These are phyloP conservation scores for Geotrypetes seraphini DNA, from an alignment of 2,797 vertebrate species.

Conservation along the genomic window DNA sequence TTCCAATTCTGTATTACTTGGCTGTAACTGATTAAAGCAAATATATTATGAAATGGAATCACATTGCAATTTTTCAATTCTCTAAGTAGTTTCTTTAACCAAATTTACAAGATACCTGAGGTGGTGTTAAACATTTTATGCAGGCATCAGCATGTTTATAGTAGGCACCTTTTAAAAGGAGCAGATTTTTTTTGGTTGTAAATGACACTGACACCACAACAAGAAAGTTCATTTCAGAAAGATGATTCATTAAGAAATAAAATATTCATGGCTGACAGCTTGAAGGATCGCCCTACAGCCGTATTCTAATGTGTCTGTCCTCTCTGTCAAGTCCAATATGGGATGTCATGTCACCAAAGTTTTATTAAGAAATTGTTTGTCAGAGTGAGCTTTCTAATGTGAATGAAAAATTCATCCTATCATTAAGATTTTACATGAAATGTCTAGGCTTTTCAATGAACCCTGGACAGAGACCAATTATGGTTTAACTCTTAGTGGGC, in stretches of 20 bases:
- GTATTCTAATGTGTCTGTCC: slow-evolving; percentile 97
- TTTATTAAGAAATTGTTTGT: slow-evolving; percentile 86
- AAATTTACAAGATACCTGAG: slow-evolving; percentile 19
- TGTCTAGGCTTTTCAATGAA: slow-evolving; percentile 80
- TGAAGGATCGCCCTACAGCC: slow-evolving; percentile 93
- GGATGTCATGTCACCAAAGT: slow-evolving; percentile 80
- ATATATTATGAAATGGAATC: no score
- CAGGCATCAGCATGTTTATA: slow-evolving; percentile 51
- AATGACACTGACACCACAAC: slow-evolving; percentile 70
- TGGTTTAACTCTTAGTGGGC: no score
- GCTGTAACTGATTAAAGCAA: no score
- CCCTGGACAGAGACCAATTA: slow-evolving; percentile 79
- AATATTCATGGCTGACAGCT: slow-evolving; percentile 94
- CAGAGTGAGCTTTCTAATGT: slow-evolving; percentile 70
- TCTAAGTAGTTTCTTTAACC: no score
- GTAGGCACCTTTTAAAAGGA: slow-evolving; percentile 61
- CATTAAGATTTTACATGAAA: slow-evolving; percentile 80
- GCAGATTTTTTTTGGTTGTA: slow-evolving; percentile 54
- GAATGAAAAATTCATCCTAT: slow-evolving; percentile 87
- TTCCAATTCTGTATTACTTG: no score
- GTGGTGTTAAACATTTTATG: slow-evolving; percentile 50
- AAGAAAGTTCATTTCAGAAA: slow-evolving; percentile 79
- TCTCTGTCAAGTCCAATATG: slow-evolving; percentile 97
- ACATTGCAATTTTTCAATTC: no score
- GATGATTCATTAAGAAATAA: slow-evolving; percentile 88